A percentile compares a stretch with the other conserved stretches of the same genome.
phyloP scores from a whole-genome alignment of 2,888 invertebrate species.

The Hydropsyche betteni region DNA sequence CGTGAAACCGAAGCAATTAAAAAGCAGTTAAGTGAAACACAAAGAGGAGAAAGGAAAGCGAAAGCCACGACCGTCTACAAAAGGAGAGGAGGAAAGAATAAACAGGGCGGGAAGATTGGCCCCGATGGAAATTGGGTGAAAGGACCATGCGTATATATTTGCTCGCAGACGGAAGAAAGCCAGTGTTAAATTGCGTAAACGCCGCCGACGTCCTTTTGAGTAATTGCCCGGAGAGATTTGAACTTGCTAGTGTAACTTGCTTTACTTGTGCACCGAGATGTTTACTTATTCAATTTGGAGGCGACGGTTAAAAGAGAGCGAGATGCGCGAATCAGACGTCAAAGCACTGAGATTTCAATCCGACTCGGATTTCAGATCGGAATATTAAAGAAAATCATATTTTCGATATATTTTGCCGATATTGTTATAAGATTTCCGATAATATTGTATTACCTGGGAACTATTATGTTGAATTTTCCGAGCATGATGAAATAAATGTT shows the following conservation, averaged over 20 bases:
- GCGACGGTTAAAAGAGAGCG: neutral
- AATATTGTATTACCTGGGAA: no score
- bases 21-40: slow-evolving; percentile 43
- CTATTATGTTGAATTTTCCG: no score
- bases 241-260: neutral
- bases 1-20: slow-evolving; percentile 42
- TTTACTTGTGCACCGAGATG: neutral
- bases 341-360: no score
- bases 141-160: slow-evolving; percentile 2
- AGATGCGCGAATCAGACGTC: no score
- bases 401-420: no score
- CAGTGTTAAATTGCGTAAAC: slow-evolving; percentile 22
- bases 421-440: no score
- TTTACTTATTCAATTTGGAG: neutral
- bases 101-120: no score
- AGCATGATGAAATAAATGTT: no score
- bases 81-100: neutral
- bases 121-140: no score
- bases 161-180: slow-evolving; percentile 1
- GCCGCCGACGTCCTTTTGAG: slow-evolving; percentile 24
- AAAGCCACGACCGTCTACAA: neutral
- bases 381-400: no score
- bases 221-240: slow-evolving; percentile 23
- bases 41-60: slow-evolving; percentile 15
- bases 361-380: no score